Conservation (phyloP, 1,140 invertebrate species). For the Linepithema humile region DNA sequence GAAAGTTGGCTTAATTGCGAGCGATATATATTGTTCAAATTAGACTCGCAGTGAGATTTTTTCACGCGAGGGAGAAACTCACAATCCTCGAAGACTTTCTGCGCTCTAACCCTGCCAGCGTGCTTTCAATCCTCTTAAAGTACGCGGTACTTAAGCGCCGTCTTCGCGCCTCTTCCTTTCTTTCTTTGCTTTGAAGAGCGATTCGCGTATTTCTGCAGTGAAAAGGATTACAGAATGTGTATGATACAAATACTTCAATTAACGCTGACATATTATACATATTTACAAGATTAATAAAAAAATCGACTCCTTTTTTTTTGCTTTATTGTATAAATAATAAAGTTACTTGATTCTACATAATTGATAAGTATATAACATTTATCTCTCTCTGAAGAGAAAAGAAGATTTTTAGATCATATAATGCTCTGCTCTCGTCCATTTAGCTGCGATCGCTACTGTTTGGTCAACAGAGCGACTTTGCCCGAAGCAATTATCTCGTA, state of each 20-base stretch:
- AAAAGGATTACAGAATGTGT: background rate
- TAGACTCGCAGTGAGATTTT: conserved; percentile 11
- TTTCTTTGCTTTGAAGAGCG: background rate
- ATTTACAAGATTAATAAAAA: background rate
- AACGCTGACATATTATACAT: background rate
- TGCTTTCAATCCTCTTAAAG: conserved; percentile 49
- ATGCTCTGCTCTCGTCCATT: background rate
- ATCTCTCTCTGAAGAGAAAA: background rate
- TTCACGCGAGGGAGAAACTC: background rate
- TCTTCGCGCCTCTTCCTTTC: background rate
- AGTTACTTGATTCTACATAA: background rate
- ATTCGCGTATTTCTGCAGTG: background rate
- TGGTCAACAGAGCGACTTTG: background rate
- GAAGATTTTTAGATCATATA: background rate
- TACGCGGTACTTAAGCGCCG: conserved; percentile 29
- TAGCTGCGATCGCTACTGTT: conserved; percentile 10
- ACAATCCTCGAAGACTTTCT: background rate
- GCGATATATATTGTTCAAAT: conserved; percentile 19
- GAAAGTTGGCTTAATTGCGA: conserved; percentile 1
- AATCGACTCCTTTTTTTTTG: too few species aligned
- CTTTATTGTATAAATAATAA: background rate
- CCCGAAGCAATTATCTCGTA: conserved; percentile 2
- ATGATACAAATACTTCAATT: background rate
- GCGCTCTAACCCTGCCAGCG: background rate
- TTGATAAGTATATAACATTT: background rate